Evolutionary conservation across 2,797 vertebrate species (phyloP).

Genomic region (Columba guinea): DNA sequence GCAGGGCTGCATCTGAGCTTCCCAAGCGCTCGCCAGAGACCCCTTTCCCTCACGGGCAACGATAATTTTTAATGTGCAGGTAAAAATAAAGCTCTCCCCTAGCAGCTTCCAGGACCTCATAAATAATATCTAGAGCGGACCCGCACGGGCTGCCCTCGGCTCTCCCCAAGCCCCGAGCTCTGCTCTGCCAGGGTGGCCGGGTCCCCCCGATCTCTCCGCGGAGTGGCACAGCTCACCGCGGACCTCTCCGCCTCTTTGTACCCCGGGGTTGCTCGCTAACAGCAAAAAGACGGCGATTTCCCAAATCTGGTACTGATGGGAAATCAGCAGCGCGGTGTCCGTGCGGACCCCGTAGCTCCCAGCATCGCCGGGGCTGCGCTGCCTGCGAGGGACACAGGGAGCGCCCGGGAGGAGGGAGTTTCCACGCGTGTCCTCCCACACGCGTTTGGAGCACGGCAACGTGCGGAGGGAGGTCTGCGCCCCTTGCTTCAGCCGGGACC

Average conservation of each 20-base stretch:
- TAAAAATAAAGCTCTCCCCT: background rate
- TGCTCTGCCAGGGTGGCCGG: background rate
- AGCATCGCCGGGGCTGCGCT: background rate
- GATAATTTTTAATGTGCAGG: background rate
- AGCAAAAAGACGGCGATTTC: background rate
- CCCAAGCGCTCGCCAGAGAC: background rate
- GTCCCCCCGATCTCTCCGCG: background rate
- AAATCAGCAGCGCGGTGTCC: background rate
- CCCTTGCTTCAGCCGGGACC: background rate
- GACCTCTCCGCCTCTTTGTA: background rate
- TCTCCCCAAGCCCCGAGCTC: background rate
- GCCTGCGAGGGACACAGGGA: background rate
- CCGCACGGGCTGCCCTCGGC: background rate
- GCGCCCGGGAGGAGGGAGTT: rapidly evolving
- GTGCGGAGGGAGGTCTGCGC: background rate
- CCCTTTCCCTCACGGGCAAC: background rate
- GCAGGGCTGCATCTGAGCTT: background rate
- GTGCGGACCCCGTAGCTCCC: background rate
- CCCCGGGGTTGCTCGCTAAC: background rate
- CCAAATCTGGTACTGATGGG: background rate
- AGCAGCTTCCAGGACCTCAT: background rate
- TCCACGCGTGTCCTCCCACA: background rate
- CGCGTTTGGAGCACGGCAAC: background rate
- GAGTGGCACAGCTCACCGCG: background rate
- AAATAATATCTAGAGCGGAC: background rate